Evolutionary conservation across 2,888 invertebrate species (phyloP), one percentile per base, ranked within the genome.

Genomic region (Plemyria rubiginata): DNA sequence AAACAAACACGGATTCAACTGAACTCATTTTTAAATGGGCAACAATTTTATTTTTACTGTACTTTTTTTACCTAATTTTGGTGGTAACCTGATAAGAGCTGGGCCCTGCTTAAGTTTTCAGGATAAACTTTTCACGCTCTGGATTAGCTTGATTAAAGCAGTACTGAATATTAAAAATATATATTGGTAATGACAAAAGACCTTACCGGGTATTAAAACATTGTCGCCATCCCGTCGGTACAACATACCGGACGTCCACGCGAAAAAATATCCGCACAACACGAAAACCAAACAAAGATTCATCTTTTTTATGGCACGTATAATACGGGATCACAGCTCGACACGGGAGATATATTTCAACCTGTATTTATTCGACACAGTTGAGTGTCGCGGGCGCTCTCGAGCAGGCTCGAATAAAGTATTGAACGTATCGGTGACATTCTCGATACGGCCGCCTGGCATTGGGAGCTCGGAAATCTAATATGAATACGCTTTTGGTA

Each of bases 401-500:
- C 84, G 78, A 78, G 81, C 82, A 82, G 82, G 82, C 84, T 85
- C 85, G 84, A 84, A 89, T 90, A 91, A 88, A 88, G 86, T 90
- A 87, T 90, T 81, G 85, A 86, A 84, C 80, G 85, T 89, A 88
- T 88, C 79, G 87, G 84, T 80, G 86, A 86, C 87, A 87, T 85
- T 86, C 86, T 86, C 82, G 82, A 84, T 87, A 84, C 85, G 81
- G 85, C 82, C 80, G 65, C 57, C 74, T 82, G 86, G 79, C 86
- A 85, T 86, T 86, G 87, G 82, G 79, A 82, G 82, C 84, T 86
- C 84, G 87, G 83, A 86, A 89, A 90, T 90, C 89, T 90, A 91
- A 91, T 90, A 91, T 91, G 90, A 90, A 91, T 91, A 88, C 89
- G 84, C 77, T 88, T 90, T 88, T 85, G 88, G 90, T 80, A 82